Evolutionary conservation across 2,113 vertebrate genomes (phyloP), one percentile per base, ranked within the genome.

Genomic region (Pomatorhinus ruficollis): DNA sequence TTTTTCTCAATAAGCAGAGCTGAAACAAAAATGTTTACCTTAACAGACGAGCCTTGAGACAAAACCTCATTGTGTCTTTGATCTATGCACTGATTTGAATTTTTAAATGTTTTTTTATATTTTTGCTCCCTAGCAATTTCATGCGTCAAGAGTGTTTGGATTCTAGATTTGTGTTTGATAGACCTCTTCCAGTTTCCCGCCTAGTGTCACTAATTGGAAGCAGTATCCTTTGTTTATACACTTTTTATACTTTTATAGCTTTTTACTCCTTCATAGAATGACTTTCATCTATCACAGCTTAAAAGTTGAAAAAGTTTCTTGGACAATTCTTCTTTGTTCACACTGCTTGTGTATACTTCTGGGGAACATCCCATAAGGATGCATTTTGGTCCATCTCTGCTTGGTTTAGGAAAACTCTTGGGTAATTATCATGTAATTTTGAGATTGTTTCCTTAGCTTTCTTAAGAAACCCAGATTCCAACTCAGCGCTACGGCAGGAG

Each of bases 131-230:
- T 56, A 98, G 99, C 97, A 99, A 99, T 98, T 99, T 99, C 98
- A 99, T 99, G 99, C 99, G 99, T 83, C 99, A 99, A 97, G 99
- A 99, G 95, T 99, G 99, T 97, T 98, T 99, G 98, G 99, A 99
- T 98, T 99, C 99, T 35, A 98, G 99, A 93, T 99, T 99, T 87
- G 99, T 99, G 78, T 99, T 99, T 87, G 99, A 99, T 93, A 98
- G 99, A 56, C 99, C 99, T 56, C 99, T 99, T 83, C 99, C 99
- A 27, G 98, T 99, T 27, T 99, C 99, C 59, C 99, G 99, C 28
- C 98, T 99, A 33, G 99, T 99, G 47, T 98, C 99, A 71, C 98
- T 99, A 87, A 99, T 99, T 89, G 99, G 99, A 98, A 99, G 99
- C 98, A 99, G 99, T 99, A 99, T 99, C 99, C 99, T 99, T 97